Percentiles rank a stretch among this genome's conserved stretches.
These are phyloP conservation scores for Hystrix cristata DNA, from an alignment of 2,113 vertebrate genomes.

Conservation along the genomic window DNA sequence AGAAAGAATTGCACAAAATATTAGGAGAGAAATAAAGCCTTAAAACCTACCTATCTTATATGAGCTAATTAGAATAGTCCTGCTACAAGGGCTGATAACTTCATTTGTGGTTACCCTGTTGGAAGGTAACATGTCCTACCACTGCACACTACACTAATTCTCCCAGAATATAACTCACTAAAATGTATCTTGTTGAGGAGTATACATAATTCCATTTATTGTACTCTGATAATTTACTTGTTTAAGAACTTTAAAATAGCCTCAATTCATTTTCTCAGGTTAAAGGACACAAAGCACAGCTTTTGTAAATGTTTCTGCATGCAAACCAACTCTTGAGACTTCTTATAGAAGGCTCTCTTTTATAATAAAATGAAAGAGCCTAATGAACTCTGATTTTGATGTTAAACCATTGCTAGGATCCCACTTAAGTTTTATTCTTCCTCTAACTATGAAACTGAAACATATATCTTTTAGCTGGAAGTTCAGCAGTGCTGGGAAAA, in stretches of 20 bases:
- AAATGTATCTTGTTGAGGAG: neutral
- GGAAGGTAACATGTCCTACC: neutral
- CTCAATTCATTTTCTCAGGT: conserved; percentile 9
- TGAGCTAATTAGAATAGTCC: neutral
- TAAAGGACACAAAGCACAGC: conserved; percentile 1
- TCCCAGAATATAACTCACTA: conserved; percentile 35
- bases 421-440: neutral
- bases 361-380: neutral
- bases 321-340: neutral
- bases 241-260: neutral
- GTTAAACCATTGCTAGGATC: neutral
- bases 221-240: conserved; percentile 30
- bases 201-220: neutral
- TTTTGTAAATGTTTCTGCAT: conserved; percentile 47
- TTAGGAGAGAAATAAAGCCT: neutral
- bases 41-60: neutral
- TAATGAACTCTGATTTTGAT: neutral
- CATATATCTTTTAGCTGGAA: conserved; percentile 12
- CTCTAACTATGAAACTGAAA: conserved; percentile 58
- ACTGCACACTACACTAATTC: neutral
- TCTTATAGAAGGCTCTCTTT: neutral
- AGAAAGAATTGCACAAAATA: conserved; percentile 5
- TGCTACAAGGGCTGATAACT: neutral
- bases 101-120: neutral
- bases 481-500: conserved; percentile 47